Evolutionary conservation across 2,888 invertebrate genomes (phyloP).

Genomic region (Oscheius onirici): DNA sequence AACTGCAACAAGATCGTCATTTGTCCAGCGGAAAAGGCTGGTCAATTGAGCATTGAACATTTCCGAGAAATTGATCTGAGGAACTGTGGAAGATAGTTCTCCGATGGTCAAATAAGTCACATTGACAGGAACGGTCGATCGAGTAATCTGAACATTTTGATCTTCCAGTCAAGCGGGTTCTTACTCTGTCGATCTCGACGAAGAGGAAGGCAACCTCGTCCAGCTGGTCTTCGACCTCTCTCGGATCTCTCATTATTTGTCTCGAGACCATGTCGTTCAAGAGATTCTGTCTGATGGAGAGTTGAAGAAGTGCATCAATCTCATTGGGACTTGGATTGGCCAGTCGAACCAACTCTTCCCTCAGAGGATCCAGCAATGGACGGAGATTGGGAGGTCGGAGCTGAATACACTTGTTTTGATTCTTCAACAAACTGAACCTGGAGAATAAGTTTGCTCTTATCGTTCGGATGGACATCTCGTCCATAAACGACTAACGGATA

Average conservation of each 20-base stretch:
- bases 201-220: slow-evolving; percentile 49
- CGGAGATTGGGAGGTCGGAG: slow-evolving; percentile 46
- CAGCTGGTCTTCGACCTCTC: slow-evolving; percentile 42
- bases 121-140: slow-evolving; percentile 34
- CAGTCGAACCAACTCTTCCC: slow-evolving; percentile 36
- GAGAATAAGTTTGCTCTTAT: slow-evolving; percentile 47
- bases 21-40: slow-evolving; percentile 44
- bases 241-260: slow-evolving; percentile 44
- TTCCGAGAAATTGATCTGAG: slow-evolving; percentile 44
- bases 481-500: slow-evolving; percentile 50
- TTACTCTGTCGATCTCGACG: slow-evolving; percentile 42
- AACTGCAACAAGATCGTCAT: slow-evolving; percentile 44
- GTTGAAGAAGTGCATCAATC: slow-evolving; percentile 46
- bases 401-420: slow-evolving; percentile 11
- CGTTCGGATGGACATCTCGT: slow-evolving; percentile 52
- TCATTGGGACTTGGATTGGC: slow-evolving; percentile 43
- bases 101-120: slow-evolving; percentile 45
- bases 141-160: slow-evolving; percentile 35
- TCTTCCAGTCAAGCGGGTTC: neutral
- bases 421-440: slow-evolving; percentile 30
- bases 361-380: slow-evolving; percentile 35
- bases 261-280: slow-evolving; percentile 40
- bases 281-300: slow-evolving; percentile 50
- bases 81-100: slow-evolving; percentile 39
- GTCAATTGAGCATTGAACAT: slow-evolving; percentile 49